Base-by-base conservation (phyloP, 2,888 invertebrate species). In the Ceramica pisi region DNA sequence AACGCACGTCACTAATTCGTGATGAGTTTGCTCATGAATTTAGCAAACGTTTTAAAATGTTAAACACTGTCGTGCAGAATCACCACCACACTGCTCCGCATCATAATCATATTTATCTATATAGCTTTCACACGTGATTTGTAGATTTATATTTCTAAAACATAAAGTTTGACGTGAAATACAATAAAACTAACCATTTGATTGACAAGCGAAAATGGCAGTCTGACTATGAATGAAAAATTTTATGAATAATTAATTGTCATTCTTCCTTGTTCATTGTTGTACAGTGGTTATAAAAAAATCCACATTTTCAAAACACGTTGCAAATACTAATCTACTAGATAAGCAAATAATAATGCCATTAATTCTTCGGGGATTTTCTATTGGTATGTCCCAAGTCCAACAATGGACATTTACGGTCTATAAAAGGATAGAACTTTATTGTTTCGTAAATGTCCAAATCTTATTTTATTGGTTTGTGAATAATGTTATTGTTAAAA, bases 401-500 rank as follows among this genome's bases (percentile, higher is more conserved):
- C 38, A 41, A 55, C 16, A n/a, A 19, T n/a, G 51, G 63, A 48
- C 41, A 68, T 79, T 68, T 79, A 79, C 26, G 23, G 8, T 0
- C 55, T 23, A 77, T 79, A 79, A 79, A 66, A 60, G 53, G 5
- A 64, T 7, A 59, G 9, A 60, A 46, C 12, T 74, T 73, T 64
- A 77, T 77, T 64, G 64, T 78, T 68, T 21, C 56, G 44, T 65
- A 64, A 67, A 72, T 38, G 59, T 72, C 73, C 21, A 57, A 53
- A 62, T 78, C 51, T 44, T 71, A 26, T 59, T 66, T 73, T 55
- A 60, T 53, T 61, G 56, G 35, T 62, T 26, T 56, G 41, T 56
- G 41, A 61, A 68, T 74, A 74, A 69, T 48, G n/a, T 48, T 21
- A 75, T 65, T 79, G 75, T 75, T 50, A 62, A 14, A 63, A 61